These are phyloP conservation scores for Scomber colias DNA, from an alignment of 2,113 vertebrate species.

Conservation along the genomic window DNA sequence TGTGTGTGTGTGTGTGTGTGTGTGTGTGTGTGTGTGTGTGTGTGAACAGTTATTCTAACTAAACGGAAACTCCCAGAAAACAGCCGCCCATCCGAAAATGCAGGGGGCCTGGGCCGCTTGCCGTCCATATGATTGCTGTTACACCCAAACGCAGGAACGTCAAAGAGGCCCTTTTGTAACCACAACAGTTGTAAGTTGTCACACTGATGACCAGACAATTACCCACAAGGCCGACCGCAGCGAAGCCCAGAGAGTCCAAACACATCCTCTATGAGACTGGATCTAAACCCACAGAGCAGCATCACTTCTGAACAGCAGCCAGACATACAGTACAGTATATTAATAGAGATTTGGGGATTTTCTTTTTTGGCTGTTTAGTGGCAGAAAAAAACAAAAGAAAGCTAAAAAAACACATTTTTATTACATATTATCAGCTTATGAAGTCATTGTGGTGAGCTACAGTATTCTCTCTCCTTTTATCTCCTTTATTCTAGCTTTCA, in stretches of 20 bases:
- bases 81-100: conserved; percentile 31
- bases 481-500: background rate
- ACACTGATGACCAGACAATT: conserved; percentile 40
- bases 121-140: conserved; percentile 29
- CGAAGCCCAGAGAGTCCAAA: conserved; percentile 24
- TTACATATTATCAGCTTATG: background rate
- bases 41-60: conserved; percentile 37
- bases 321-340: background rate
- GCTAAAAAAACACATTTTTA: background rate
- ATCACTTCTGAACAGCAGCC: conserved; percentile 5
- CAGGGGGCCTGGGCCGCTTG: conserved; percentile 32
- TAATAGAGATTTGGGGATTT: background rate
- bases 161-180: conserved; percentile 34
- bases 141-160: conserved; percentile 35
- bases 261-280: background rate
- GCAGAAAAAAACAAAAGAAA: conserved; percentile 5
- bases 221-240: conserved; percentile 39
- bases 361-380: background rate
- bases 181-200: conserved; percentile 59
- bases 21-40: conserved; percentile 42
- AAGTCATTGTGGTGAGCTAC: background rate
- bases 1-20: conserved; percentile 11
- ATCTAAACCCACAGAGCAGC: background rate
- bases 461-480: background rate
- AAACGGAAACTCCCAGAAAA: conserved; percentile 41